phyloP scores from a whole-genome alignment of 2,113 vertebrate species.

The Cottus gobio region DNA sequence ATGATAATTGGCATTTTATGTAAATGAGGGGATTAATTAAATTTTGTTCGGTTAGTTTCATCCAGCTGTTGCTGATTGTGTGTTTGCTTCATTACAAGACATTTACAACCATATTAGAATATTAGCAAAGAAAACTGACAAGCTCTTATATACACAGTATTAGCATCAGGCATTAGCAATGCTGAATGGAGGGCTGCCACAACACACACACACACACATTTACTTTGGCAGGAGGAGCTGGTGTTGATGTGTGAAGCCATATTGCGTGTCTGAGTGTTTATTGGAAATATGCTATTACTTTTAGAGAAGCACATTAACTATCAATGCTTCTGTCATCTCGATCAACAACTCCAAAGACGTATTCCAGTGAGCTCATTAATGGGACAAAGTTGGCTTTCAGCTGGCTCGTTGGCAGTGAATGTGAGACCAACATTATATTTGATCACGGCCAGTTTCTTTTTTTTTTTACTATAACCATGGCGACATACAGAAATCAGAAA shows the following conservation, averaged over 20 bases:
- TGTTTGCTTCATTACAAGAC: constrained; percentile 14
- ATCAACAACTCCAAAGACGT: neutral
- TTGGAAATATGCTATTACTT: constrained; percentile 1
- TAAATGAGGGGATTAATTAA: neutral
- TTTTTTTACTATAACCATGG: too few species aligned
- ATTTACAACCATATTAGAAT: constrained; percentile 24
- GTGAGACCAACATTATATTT: neutral
- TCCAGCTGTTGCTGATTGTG: neutral
- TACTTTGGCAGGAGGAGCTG: constrained; percentile 33
- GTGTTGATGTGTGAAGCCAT: constrained; percentile 20
- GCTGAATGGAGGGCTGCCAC: constrained; percentile 40
- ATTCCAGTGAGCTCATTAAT: neutral
- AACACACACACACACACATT: constrained; percentile 15
- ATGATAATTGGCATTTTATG: neutral
- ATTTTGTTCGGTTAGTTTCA: neutral
- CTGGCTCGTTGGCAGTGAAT: neutral
- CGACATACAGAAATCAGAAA: neutral
- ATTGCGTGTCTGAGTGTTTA: constrained; percentile 3
- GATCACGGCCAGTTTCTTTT: too few species aligned
- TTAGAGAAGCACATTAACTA: neutral
- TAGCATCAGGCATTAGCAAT: constrained; percentile 22
- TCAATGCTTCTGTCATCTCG: neutral
- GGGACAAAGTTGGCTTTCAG: constrained; percentile 1
- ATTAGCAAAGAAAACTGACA: constrained; percentile 26
- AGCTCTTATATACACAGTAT: constrained; percentile 18